Evolutionary conservation across 2,888 invertebrate genomes (phyloP), one percentile per base, ranked within the genome.

Genomic region (Argyresthia albistria): DNA sequence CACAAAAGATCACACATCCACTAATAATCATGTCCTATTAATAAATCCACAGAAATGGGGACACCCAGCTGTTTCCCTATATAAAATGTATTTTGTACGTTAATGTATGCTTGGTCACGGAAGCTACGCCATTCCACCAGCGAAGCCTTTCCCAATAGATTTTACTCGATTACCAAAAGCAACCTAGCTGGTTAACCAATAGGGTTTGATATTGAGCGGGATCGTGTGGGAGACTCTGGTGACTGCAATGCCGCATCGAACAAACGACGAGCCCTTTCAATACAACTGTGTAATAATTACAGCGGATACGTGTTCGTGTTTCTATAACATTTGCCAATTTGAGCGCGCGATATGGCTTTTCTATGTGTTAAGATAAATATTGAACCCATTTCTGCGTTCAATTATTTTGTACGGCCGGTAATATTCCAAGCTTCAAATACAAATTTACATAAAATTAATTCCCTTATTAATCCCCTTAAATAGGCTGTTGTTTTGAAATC

Each of bases 21-120:
- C 42, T 36, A 36, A 51, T 51, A 51, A 51, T 51, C 51, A 51
- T 43, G 42, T 51, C 12, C 35, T 35, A 51, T 51, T 51, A 51
- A 51, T 51, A 51, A 51, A 51, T 51, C 42, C 43, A 10, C 42
- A 12, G 25, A n/a, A 50, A 50, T 25, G 25, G 54, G 53, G 51
- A 54, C 47, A 25, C 55, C 53, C 59, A 60, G 60, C 60, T 60
- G 62, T 54, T 57, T 58, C 56, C 58, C 58, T 57, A 54, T 53
- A 59, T 59, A 56, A 58, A 60, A 56, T 59, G 57, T 59, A 57
- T 59, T 48, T 52, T 48, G 46, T 16, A 53, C 46, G 54, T 55
- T 60, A 60, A 63, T 61, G 65, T 73, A 75, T 75, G 76, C 74
- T 69, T 66, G 70, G 76, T 73, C 76, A 76, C 73, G 76, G 43